These are phyloP conservation scores for Blennius ocellaris DNA, from an alignment of 2,113 vertebrate genomes.

Conservation along the genomic window DNA sequence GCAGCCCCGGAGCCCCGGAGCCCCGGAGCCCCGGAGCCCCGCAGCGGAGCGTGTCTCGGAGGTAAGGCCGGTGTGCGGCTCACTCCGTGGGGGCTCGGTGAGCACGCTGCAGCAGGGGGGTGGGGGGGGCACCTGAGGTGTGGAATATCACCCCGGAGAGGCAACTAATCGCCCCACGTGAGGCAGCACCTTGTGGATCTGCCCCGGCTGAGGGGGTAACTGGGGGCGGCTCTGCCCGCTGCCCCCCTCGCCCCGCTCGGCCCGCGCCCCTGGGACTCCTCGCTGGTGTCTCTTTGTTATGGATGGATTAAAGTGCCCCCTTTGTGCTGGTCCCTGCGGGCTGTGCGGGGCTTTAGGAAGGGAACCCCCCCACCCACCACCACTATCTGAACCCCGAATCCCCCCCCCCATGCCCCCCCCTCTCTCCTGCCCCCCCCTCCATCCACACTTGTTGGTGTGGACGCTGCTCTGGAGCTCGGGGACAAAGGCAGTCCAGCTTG, in stretches of 20 bases:
- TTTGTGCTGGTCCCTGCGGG: conserved; percentile 70
- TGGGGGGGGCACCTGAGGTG: too few species aligned
- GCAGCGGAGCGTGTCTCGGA: too few species aligned
- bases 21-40: too few species aligned
- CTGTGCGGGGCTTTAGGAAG: conserved; percentile 17
- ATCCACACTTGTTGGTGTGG: conserved; percentile 56
- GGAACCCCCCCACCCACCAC: conserved; percentile 35
- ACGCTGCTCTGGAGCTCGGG: conserved; percentile 61
- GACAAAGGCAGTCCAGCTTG: conserved; percentile 64
- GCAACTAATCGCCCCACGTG: too few species aligned
- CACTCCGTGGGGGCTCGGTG: too few species aligned
- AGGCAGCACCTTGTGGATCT: not conserved
- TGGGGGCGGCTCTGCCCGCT: not conserved
- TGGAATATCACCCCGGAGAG: too few species aligned
- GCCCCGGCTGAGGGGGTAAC: conserved; percentile 9
- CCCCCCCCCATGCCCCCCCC: conserved; percentile 43
- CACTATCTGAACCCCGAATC: not conserved
- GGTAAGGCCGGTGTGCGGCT: too few species aligned
- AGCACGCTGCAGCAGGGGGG: too few species aligned
- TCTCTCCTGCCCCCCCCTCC: not conserved
- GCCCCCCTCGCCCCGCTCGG: conserved; percentile 21
- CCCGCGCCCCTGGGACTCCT: conserved; percentile 29
- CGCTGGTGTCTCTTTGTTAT: conserved; percentile 58
- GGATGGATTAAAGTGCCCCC: conserved; percentile 61
- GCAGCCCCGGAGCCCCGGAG: too few species aligned